Conservation (phyloP, 1,140 invertebrate species). For the Caenorhabditis brenneri region DNA sequence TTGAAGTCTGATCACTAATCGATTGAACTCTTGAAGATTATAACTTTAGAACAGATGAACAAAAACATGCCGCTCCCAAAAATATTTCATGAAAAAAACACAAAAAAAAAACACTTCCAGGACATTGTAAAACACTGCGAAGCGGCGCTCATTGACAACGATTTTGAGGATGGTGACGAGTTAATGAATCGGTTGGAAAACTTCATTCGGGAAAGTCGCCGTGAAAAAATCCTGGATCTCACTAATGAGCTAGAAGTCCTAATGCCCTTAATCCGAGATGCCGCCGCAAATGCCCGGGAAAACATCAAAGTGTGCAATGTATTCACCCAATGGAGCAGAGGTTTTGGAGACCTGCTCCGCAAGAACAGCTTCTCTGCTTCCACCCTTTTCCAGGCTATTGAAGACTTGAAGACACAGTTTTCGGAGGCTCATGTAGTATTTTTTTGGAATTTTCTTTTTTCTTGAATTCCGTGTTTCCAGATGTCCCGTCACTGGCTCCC, state of each 20-base stretch:
- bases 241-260: slow-evolving; percentile 48
- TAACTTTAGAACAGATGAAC: too few relatives aligned
- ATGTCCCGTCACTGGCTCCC: slow-evolving; percentile 55
- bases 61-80: not conserved
- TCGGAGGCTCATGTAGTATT: not conserved
- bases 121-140: slow-evolving; percentile 43
- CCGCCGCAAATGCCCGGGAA: slow-evolving; percentile 54
- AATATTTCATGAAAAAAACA: not conserved
- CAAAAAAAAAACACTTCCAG: not conserved
- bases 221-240: slow-evolving; percentile 49
- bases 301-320: slow-evolving; percentile 56
- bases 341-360: slow-evolving; percentile 43
- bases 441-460: not conserved
- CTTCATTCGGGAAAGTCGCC: not conserved
- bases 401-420: slow-evolving; percentile 21
- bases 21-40: too few relatives aligned
- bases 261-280: slow-evolving; percentile 52
- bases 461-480: not conserved
- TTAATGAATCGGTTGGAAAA: not conserved
- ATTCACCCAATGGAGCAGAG: slow-evolving; percentile 55
- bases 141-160: slow-evolving; percentile 1
- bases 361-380: not conserved
- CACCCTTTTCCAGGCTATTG: slow-evolving; percentile 37
- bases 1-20: too few relatives aligned
- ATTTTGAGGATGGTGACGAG: slow-evolving; percentile 38